Evolutionary conservation across 2,797 vertebrate species (phyloP), one percentile per base, ranked within the genome.

Genomic region (Anomalospiza imberbis): DNA sequence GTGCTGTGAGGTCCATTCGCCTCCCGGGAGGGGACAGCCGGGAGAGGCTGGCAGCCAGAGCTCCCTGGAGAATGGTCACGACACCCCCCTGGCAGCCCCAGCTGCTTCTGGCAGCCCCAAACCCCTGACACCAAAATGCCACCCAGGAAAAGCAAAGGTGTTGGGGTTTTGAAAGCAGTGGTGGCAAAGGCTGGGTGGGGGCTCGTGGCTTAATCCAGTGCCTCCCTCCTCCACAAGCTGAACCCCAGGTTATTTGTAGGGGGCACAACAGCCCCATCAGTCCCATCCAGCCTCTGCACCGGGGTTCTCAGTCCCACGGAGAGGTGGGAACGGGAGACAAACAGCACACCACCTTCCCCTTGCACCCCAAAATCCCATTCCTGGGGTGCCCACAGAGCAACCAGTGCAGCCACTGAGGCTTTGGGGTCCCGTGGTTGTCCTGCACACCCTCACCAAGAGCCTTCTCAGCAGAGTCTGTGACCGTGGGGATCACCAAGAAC

Each of bases 1-100:
- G 84, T 54, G 44, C 44, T 29, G 68, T 74, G 95, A 88, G 50
- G 6, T 94, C 93, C 47, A 5, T 93, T 84, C 14, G 1, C 5
- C 22, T 21, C 44, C 21, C 0, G 1, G n/a, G 17, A 51, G 12
- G 62, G 44, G 32, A 57, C 9, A 1, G 2, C 16, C 31, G 7
- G 60, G 34, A 47, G 24, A 45, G 4, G 29, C 0, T 63, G 63
- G 28, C 29, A 51, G 53, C 51, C 83, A 44, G 11, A 60, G 1
- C 3, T 68, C 40, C 45, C 53, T 28, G 71, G 25, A 5, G 11
- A 1, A 1, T 3, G 26, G 17, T 10, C 36, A 8, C 0, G 0
- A 44, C 24, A 25, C 42, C 16, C 1, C 9, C 44, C 68, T 3
- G 51, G 5, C 24, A 62, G 48, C 13, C 34, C 50, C 84, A 34